Conservation (phyloP, 2,797 vertebrate species). For the Nannoperca australis region DNA sequence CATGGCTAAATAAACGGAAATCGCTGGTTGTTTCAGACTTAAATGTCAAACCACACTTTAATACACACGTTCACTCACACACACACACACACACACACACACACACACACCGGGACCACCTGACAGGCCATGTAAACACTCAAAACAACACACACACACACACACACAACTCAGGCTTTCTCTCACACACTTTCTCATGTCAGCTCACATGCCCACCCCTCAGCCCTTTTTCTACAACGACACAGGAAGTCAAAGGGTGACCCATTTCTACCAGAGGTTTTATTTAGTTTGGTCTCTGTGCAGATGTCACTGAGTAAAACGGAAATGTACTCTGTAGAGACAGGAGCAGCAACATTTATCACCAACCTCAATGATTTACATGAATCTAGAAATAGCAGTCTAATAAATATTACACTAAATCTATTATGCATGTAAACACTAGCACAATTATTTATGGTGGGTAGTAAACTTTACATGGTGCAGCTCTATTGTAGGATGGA, state of each 20-base stretch:
- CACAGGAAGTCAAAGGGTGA: constrained; percentile 78
- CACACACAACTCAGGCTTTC: not conserved
- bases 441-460: not conserved
- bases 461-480: not conserved
- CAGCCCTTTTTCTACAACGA: constrained; percentile 52
- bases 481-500: not conserved
- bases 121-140: constrained; percentile 78
- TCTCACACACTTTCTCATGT: constrained; percentile 10
- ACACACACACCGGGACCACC: constrained; percentile 71
- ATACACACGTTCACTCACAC: constrained; percentile 56
- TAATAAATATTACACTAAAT: not conserved
- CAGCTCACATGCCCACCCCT: constrained; percentile 40
- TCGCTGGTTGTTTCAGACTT: constrained; percentile 58
- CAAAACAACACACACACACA: constrained; percentile 22
- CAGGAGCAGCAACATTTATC: constrained; percentile 12
- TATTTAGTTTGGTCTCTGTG: constrained; percentile 59
- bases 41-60: constrained; percentile 83
- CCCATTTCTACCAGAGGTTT: constrained; percentile 73
- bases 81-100: constrained; percentile 43
- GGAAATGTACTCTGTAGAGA: constrained; percentile 48
- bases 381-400: not conserved
- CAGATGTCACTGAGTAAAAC: constrained; percentile 49
- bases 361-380: constrained; percentile 29
- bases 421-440: not conserved
- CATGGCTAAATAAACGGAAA: constrained; percentile 70